Evolutionary conservation across 2,797 vertebrate genomes (phyloP).

Genomic region (Tiaroga cobitis): DNA sequence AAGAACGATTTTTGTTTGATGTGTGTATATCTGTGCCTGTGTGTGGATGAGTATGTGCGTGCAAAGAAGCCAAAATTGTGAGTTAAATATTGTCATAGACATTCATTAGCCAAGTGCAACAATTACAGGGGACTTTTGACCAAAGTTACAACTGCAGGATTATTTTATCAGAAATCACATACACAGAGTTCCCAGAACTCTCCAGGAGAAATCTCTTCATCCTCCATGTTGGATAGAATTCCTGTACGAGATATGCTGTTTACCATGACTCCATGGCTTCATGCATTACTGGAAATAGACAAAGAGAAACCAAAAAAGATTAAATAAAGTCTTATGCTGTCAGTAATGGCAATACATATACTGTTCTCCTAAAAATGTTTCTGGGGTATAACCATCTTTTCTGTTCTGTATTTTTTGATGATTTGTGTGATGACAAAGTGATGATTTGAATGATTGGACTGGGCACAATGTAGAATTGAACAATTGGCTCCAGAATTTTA

Average conservation of each 20-base stretch:
- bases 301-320: slow-evolving; percentile 11
- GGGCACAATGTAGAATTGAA: background rate
- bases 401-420: background rate
- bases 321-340: background rate
- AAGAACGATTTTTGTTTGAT: slow-evolving; percentile 30
- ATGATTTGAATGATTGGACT: background rate
- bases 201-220: slow-evolving; percentile 29
- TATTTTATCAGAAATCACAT: slow-evolving; percentile 41
- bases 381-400: background rate
- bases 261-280: slow-evolving; percentile 26
- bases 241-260: slow-evolving; percentile 20
- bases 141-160: slow-evolving; percentile 39
- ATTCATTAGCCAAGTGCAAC: slow-evolving; percentile 42
- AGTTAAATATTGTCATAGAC: slow-evolving; percentile 33
- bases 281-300: slow-evolving; percentile 36
- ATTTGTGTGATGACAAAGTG: background rate
- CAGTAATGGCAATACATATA: background rate
- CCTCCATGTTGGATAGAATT: slow-evolving; percentile 43
- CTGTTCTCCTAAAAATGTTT: background rate
- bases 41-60: slow-evolving; percentile 18
- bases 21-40: slow-evolving; percentile 15
- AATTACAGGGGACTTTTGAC: slow-evolving; percentile 33
- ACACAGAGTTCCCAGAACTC: slow-evolving; percentile 36
- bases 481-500: background rate
- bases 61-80: slow-evolving; percentile 27